Percentiles rank a stretch among this genome's conserved stretches.
These are phyloP conservation scores for Calcarius ornatus DNA, from an alignment of 2,113 vertebrate genomes.

Conservation along the genomic window DNA sequence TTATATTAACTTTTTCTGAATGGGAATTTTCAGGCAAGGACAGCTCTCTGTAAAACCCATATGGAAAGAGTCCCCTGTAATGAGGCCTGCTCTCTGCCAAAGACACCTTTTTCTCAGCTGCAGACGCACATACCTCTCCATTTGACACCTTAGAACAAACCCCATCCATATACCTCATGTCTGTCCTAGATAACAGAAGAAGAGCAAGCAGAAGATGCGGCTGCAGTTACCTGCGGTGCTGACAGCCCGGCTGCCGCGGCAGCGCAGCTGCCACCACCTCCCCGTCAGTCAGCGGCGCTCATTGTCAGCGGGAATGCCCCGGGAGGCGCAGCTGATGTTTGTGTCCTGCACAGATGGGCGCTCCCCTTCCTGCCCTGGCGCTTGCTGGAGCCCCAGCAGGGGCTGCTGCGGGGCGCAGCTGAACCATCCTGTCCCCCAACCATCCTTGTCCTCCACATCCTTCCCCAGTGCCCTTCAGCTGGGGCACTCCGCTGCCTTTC, in stretches of 20 bases:
- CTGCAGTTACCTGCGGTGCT: neutral
- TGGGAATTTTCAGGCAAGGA: neutral
- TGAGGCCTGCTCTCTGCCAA: neutral
- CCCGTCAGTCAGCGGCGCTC: conserved; percentile 38
- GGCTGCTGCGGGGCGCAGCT: neutral
- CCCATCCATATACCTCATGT: neutral
- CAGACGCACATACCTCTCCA: neutral
- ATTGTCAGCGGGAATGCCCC: conserved; percentile 6
- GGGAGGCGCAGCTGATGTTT: conserved; percentile 46
- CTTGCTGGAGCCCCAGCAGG: neutral
- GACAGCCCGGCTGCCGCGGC: neutral
- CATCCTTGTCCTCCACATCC: neutral
- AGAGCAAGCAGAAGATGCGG: neutral
- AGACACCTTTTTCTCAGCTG: neutral
- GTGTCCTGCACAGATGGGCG: conserved; percentile 38
- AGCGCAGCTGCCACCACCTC: conserved; percentile 34
- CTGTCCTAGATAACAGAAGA: neutral
- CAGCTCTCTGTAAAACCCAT: neutral
- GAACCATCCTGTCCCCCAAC: neutral
- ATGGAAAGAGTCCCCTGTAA: neutral
- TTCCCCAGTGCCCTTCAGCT: neutral
- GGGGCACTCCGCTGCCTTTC: neutral
- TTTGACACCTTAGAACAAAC: neutral
- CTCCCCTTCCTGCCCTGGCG: neutral
- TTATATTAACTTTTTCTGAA: neutral